Percentiles rank a stretch among this genome's conserved stretches.
Evolutionary conservation across 2,113 vertebrate species (phyloP).

Genomic region (Phalacrocorax carbo): DNA sequence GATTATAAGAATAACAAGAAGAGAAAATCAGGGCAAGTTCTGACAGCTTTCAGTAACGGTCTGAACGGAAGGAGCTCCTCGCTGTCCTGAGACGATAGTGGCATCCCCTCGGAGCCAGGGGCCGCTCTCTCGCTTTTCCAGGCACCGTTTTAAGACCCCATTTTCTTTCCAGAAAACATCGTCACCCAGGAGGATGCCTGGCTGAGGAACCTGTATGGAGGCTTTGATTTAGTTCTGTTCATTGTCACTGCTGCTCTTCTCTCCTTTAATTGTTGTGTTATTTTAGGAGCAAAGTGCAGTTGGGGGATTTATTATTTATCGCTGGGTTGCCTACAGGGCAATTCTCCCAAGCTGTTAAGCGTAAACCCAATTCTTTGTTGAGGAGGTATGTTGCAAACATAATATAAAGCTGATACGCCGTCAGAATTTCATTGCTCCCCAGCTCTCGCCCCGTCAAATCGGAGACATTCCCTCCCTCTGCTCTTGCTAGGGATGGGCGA

Average conservation of each 20-base stretch:
- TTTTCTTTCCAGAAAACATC: not conserved
- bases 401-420: not conserved
- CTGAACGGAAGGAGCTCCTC: not conserved
- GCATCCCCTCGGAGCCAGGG: not conserved
- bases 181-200: not conserved
- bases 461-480: not conserved
- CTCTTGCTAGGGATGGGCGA: not conserved
- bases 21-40: slow-evolving; percentile 60
- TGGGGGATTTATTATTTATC: not conserved
- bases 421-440: not conserved
- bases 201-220: not conserved
- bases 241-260: not conserved
- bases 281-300: not conserved
- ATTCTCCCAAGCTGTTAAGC: not conserved
- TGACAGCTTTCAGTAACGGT: slow-evolving; percentile 47
- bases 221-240: not conserved
- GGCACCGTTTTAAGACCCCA: not conserved
- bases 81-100: slow-evolving; percentile 18
- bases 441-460: not conserved
- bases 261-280: not conserved
- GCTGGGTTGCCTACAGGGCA: not conserved
- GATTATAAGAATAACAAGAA: not conserved
- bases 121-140: not conserved
- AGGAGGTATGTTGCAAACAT: not conserved
- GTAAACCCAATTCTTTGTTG: not conserved